Evolutionary conservation across 2,888 invertebrate genomes (phyloP), one percentile per base, ranked within the genome.

Genomic region (Bunonema sp.): DNA sequence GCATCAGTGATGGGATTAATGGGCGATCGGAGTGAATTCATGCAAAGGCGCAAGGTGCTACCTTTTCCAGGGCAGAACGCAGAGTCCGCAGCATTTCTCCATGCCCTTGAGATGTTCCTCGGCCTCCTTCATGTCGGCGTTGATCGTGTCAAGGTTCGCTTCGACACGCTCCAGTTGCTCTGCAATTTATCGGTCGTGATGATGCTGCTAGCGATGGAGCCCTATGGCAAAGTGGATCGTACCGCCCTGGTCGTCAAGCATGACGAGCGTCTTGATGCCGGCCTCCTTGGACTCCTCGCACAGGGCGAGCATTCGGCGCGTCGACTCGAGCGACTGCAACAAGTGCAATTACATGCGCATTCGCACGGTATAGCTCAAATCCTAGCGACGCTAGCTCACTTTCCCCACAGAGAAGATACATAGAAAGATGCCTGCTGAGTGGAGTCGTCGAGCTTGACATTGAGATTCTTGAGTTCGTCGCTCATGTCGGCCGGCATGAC

Each of bases 151-250:
- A 88, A 99, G 89, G 31, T 93, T 93, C 76, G 91, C 91, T 76
- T 99, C 97, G 74, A 93, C 86, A 68, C 93, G 81, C 76, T 99
- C 97, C 80, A 99, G 77, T 85, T 99, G 97, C 73, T 99, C 97
- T 88, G 59, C 21, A 66, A 58, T 16, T 3, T 3, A 28, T 8
- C 12, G 24, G 15, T 4, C 21, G 15, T 28, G 8, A 10, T 28
- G 8, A 10, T 28, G 8, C 8, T 10, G 28, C 12, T 10, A 28
- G 8, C 12, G 8, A 28, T 10, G 28, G 12, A 12, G 8, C 8
- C 28, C 12, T 8, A 12, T 28, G 8, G 8, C 28, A 28, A 28
- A 28, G 12, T 8, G 28, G 28, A 28, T 10, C 28, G 8, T 28
- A 67, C 67, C 67, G 52, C 68, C 68, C 52, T 69, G 68, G 47